A percentile compares a stretch with the other conserved stretches of the same genome.
Evolutionary conservation across 2,888 invertebrate genomes (phyloP).

Genomic region (Agapostemon virescens): DNA sequence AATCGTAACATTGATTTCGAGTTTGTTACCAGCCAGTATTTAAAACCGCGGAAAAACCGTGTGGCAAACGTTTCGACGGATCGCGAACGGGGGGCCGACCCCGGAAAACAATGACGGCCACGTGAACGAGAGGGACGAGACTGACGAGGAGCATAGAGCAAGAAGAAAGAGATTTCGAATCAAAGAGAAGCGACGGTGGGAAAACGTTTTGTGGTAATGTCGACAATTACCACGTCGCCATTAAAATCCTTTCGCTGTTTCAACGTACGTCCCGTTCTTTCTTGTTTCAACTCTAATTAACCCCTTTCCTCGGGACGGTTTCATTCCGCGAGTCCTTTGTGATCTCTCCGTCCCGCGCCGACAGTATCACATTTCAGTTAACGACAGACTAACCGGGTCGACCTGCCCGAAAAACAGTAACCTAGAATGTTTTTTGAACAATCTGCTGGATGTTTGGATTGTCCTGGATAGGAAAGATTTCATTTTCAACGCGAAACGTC

Average conservation of each 20-base stretch:
- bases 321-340: slow-evolving; percentile 31
- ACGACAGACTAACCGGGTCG: slow-evolving; percentile 6
- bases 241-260: slow-evolving; percentile 32
- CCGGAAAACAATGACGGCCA: slow-evolving; percentile 17
- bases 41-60: slow-evolving; percentile 51
- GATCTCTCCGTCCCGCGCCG: slow-evolving; percentile 16
- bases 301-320: slow-evolving; percentile 28
- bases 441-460: slow-evolving; percentile 24
- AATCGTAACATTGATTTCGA: slow-evolving; percentile 30
- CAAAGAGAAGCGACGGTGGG: slow-evolving; percentile 20
- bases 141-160: neutral
- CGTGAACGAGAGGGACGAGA: neutral
- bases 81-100: neutral
- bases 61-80: slow-evolving; percentile 26
- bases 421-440: slow-evolving; percentile 30
- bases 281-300: slow-evolving; percentile 47
- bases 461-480: neutral
- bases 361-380: slow-evolving; percentile 33
- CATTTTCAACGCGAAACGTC: neutral
- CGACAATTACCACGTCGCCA: slow-evolving; percentile 38
- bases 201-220: slow-evolving; percentile 38
- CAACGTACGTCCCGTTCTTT: slow-evolving; percentile 1
- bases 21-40: slow-evolving; percentile 40
- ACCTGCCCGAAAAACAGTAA: neutral
- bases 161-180: slow-evolving; percentile 8